These are phyloP conservation scores for Drosophila lutescens DNA, from an alignment of 2,888 invertebrate genomes.

Conservation along the genomic window DNA sequence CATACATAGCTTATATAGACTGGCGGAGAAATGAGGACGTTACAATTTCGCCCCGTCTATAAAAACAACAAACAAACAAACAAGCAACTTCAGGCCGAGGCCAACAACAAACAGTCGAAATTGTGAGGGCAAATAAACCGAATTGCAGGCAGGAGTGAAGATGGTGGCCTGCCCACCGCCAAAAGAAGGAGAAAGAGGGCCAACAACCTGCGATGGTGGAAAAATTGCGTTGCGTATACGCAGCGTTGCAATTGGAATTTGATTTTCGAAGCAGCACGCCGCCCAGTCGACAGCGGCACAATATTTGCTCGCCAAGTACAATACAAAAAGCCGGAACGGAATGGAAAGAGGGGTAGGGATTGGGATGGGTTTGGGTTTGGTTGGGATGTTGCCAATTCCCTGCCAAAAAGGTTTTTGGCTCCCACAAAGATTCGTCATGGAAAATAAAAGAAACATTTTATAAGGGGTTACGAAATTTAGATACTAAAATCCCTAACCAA, in stretches of 20 bases:
- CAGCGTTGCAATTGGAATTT: slow-evolving; percentile 71
- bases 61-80: slow-evolving; percentile 58
- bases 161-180: not conserved
- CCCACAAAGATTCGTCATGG: slow-evolving; percentile 1
- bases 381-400: slow-evolving; percentile 46
- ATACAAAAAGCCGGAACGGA: slow-evolving; percentile 53
- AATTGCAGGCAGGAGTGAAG: slow-evolving; percentile 50
- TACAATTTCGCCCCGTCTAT: slow-evolving; percentile 26
- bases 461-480: slow-evolving; percentile 5
- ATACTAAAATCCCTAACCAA: slow-evolving; percentile 2
- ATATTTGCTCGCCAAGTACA: slow-evolving; percentile 70
- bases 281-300: slow-evolving; percentile 58
- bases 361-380: too few species aligned
- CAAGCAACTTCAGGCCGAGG: slow-evolving; percentile 27
- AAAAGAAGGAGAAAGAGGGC: slow-evolving; percentile 10
- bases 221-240: slow-evolving; percentile 71
- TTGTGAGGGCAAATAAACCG: slow-evolving; percentile 70
- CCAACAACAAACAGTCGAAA: slow-evolving; percentile 62
- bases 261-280: slow-evolving; percentile 61
- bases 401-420: slow-evolving; percentile 9
- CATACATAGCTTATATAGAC: slow-evolving; percentile 26
- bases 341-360: not conserved
- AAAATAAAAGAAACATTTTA: not conserved
- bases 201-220: slow-evolving; percentile 37
- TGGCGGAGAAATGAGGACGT: slow-evolving; percentile 24